Evolutionary conservation across 2,888 invertebrate species (phyloP).

Genomic region (Laothoe populi): DNA sequence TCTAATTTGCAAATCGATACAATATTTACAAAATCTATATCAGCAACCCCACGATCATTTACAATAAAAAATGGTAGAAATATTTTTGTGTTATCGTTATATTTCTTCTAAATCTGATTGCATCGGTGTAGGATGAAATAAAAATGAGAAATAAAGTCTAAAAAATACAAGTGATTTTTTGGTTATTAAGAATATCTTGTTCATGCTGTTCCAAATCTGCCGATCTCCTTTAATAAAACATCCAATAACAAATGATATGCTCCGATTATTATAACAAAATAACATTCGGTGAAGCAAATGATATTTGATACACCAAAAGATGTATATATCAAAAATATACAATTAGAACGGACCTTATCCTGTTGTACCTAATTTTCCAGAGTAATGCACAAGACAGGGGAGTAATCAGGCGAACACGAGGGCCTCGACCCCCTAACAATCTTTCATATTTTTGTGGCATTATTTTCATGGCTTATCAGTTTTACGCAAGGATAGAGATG

Average conservation of each 20-base stretch:
- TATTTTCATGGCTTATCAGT: background rate
- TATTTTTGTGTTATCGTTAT: too few species aligned
- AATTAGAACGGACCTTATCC: constrained; percentile 25
- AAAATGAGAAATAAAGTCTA: too few species aligned
- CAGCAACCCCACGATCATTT: too few species aligned
- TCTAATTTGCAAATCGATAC: too few species aligned
- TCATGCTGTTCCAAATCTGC: too few species aligned
- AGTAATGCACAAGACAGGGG: constrained; percentile 20
- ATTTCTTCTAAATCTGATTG: too few species aligned
- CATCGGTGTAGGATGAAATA: too few species aligned
- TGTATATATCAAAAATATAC: background rate
- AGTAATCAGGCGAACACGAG: background rate
- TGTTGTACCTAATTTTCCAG: constrained; percentile 28
- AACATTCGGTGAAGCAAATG: background rate
- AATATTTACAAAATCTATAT: too few species aligned
- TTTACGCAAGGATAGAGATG: background rate
- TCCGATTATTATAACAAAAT: background rate
- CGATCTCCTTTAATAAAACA: too few species aligned
- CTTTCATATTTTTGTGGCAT: background rate
- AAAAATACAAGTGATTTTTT: too few species aligned
- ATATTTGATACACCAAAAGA: background rate
- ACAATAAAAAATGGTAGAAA: too few species aligned
- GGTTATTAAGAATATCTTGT: too few species aligned
- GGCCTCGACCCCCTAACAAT: background rate
- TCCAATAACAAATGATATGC: background rate